Evolutionary conservation across 2,888 invertebrate species (phyloP).

Genomic region (Nebria brevicollis): DNA sequence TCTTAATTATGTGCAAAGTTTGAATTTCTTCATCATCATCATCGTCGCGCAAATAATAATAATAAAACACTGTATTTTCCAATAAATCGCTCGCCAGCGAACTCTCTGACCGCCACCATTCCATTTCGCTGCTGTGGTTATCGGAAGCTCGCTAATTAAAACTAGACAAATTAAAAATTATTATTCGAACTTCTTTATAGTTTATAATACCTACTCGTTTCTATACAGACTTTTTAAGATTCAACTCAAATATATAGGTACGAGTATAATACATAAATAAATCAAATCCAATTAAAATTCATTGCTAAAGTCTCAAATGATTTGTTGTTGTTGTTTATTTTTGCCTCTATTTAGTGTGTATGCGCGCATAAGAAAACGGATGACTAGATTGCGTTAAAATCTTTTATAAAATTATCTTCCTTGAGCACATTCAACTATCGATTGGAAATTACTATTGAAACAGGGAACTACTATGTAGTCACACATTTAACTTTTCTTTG

Average conservation of each 20-base stretch:
- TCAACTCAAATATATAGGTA: background rate
- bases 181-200: background rate
- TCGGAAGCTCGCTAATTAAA: background rate
- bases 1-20: constrained; percentile 43
- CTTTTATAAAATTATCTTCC: constrained; percentile 31
- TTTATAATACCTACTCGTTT: background rate
- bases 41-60: constrained; percentile 4
- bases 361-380: background rate
- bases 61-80: background rate
- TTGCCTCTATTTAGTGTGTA: no score
- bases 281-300: background rate
- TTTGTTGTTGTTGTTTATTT: no score
- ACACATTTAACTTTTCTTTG: constrained; percentile 38
- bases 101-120: constrained; percentile 20
- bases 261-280: background rate
- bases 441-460: constrained; percentile 39
- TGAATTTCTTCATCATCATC: constrained; percentile 27
- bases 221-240: background rate
- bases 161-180: background rate
- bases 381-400: background rate
- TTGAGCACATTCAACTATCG: constrained; percentile 42
- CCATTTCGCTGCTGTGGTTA: background rate
- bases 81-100: constrained; percentile 25
- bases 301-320: no score
- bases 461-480: constrained; percentile 32